Evolutionary conservation across 2,797 vertebrate species (phyloP).

Genomic region (Pseudochromis fuscus): DNA sequence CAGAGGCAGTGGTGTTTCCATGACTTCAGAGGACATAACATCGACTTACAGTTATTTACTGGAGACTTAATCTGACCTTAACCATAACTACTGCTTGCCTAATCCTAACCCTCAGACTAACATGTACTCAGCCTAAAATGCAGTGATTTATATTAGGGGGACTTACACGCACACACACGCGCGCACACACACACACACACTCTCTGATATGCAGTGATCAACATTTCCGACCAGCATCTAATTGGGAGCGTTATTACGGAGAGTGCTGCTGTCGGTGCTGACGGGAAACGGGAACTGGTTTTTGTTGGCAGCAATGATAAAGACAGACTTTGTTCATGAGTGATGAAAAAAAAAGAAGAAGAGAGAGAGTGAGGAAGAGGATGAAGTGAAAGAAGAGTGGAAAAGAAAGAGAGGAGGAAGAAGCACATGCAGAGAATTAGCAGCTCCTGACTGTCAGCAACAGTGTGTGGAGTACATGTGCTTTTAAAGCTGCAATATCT

Average conservation of each 20-base stretch:
- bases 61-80: too few relatives aligned
- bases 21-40: too few relatives aligned
- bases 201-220: not conserved
- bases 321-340: constrained; percentile 27
- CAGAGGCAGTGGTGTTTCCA: too few relatives aligned
- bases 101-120: too few relatives aligned
- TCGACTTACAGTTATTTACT: too few relatives aligned
- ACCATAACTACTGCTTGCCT: too few relatives aligned
- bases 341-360: not conserved
- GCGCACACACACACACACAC: too few relatives aligned
- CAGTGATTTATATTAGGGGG: too few relatives aligned
- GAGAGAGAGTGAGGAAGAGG: not conserved
- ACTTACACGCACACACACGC: too few relatives aligned
- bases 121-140: too few relatives aligned
- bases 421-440: constrained; percentile 69
- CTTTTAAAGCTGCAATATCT: not conserved
- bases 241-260: constrained; percentile 41
- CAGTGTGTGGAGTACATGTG: constrained; percentile 1
- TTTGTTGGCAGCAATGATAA: constrained; percentile 19
- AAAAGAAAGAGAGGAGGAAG: constrained; percentile 2
- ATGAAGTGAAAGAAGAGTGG: not conserved
- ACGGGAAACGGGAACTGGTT: constrained; percentile 53
- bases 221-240: constrained; percentile 16
- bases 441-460: constrained; percentile 47
- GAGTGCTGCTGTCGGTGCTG: constrained; percentile 16